Conservation (phyloP, 2,113 vertebrate species). For the Eubucco bourcierii region DNA sequence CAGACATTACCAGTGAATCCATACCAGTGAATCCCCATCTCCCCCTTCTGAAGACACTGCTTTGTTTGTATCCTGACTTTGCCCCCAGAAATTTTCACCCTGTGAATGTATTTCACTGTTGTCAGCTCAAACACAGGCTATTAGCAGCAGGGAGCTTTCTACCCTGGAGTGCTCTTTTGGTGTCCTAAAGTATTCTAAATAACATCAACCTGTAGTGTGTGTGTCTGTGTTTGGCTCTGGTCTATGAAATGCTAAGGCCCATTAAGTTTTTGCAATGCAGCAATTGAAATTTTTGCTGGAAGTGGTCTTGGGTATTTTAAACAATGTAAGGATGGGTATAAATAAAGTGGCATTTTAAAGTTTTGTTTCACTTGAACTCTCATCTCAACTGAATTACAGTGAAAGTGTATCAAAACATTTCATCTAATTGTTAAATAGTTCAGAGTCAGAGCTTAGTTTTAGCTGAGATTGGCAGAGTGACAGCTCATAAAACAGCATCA, state of each 20-base stretch:
- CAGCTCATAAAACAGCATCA: constrained; percentile 10
- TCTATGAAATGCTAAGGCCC: constrained; percentile 35
- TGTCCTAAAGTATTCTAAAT: not conserved
- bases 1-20: not conserved
- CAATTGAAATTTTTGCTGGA: constrained; percentile 59
- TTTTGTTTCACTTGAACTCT: constrained; percentile 56
- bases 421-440: constrained; percentile 64
- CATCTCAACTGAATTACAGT: constrained; percentile 29
- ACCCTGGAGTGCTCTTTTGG: not conserved
- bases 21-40: not conserved
- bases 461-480: constrained; percentile 51
- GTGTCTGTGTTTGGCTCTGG: not conserved
- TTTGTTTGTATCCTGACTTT: not conserved
- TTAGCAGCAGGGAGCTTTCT: not conserved
- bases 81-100: not conserved
- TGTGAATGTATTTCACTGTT: not conserved
- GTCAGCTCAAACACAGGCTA: not conserved
- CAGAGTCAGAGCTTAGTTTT: constrained; percentile 13
- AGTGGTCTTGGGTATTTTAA: constrained; percentile 56
- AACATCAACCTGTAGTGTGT: constrained; percentile 30
- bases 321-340: constrained; percentile 33
- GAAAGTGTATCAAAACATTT: constrained; percentile 46
- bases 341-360: constrained; percentile 39
- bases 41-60: not conserved
- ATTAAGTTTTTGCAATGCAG: constrained; percentile 34